Base-by-base conservation (phyloP, 2,888 invertebrate genomes). In the Octodonta nipae region DNA sequence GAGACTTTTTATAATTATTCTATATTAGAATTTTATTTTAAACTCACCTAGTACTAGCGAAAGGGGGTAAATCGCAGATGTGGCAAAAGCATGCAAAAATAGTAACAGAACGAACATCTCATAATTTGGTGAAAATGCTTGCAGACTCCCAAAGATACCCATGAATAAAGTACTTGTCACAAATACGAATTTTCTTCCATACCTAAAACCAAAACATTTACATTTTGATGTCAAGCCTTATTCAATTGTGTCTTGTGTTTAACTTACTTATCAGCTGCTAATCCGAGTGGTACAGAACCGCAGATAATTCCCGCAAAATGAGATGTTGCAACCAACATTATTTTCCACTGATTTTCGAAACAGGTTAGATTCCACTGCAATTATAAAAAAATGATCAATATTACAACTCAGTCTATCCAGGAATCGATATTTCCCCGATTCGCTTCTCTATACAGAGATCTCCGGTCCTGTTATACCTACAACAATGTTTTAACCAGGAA, bases 251-350 rank as follows among this genome's bases (percentile, higher is more conserved):
- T n/a, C n/a, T n/a, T n/a, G n/a, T n/a, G n/a, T n/a, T n/a, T n/a
- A n/a, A 36, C 41, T 56, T 55, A 73, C 73, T 64, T 67, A 54
- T 76, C 75, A 3, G 75, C 73, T 12, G 75, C 52, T 41, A 71
- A 60, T 11, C 75, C 75, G 37, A 69, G 70, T 1, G 67, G 26
- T 5, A 69, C 67, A 5, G 74, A 71, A 14, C 75, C 75, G 27
- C 69, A 56, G 17, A 76, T 67, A 27, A 74, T 66, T 2, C 75
- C 76, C 6, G 70, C 67, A 55, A 75, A 75, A 56, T 75, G 75
- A 30, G 68, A 58, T 0, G 71, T 71, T n/a, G 75, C 75, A 8
- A 75, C 68, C 26, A 73, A 54, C 1, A 74, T 70, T 32, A 74
- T 50, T 50, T 68, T 71, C 71, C 73, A 73, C 35, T 67, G 65